Percentiles rank a stretch among this genome's conserved stretches.
These are phyloP conservation scores for Balaeniceps rex DNA, from an alignment of 2,113 vertebrate species.

Conservation along the genomic window DNA sequence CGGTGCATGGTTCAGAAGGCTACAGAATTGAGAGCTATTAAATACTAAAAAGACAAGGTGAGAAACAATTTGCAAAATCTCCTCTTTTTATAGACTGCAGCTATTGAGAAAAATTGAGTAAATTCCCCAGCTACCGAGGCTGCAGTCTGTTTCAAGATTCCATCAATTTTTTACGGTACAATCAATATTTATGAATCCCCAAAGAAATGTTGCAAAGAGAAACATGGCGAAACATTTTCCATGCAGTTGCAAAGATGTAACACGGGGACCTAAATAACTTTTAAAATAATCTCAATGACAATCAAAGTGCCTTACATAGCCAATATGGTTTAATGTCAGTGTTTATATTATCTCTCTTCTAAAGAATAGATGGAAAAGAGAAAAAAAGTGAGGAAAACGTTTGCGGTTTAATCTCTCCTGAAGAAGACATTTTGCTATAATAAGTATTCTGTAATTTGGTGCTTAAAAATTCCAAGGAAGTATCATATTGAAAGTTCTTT, in stretches of 20 bases:
- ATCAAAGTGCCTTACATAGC: conserved; percentile 78
- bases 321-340: conserved; percentile 78
- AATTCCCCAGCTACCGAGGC: conserved; percentile 83
- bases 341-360: conserved; percentile 72
- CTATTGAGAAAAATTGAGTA: conserved; percentile 91
- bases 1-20: conserved; percentile 69
- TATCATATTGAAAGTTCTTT: conserved; percentile 65
- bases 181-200: conserved; percentile 99
- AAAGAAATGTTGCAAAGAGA: conserved; percentile 92
- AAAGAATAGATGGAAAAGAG: conserved; percentile 23
- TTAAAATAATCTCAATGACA: conserved; percentile 86
- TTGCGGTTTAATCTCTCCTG: conserved; percentile 68
- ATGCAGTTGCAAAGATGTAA: conserved; percentile 76
- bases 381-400: not conserved
- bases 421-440: conserved; percentile 64
- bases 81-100: conserved; percentile 88
- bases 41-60: conserved; percentile 86
- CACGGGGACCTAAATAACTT: conserved; percentile 83
- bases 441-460: conserved; percentile 71
- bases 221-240: conserved; percentile 81
- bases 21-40: conserved; percentile 82
- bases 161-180: conserved; percentile 95
- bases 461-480: conserved; percentile 76
- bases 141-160: conserved; percentile 86
- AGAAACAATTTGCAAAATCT: conserved; percentile 89